Conservation (phyloP, 2,113 vertebrate species). For the Perca flavescens region DNA sequence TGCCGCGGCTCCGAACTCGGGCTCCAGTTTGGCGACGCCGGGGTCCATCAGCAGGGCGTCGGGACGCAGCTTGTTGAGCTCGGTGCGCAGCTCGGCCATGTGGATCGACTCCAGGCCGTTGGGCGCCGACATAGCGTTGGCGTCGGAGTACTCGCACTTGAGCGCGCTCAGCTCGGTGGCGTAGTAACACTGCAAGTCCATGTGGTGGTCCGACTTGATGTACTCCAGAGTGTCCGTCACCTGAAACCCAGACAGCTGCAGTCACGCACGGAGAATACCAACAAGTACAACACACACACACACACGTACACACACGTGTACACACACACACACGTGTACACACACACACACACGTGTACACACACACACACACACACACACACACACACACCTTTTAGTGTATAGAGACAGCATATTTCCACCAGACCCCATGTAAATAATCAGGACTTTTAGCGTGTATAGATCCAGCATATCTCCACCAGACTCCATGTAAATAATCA, state of each 20-base stretch:
- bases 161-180: slow-evolving; percentile 76
- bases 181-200: slow-evolving; percentile 86
- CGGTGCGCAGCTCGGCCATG: slow-evolving; percentile 86
- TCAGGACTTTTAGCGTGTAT: no score
- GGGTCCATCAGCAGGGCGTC: slow-evolving; percentile 76
- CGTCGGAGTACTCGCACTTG: slow-evolving; percentile 76
- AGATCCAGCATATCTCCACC: no score
- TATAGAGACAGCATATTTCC: no score
- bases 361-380: no score
- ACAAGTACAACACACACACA: no score
- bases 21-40: slow-evolving; percentile 75
- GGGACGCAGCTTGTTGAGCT: slow-evolving; percentile 86
- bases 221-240: slow-evolving; percentile 86
- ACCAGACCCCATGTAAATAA: no score
- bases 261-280: no score
- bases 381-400: no score
- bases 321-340: no score
- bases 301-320: no score
- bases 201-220: slow-evolving; percentile 85
- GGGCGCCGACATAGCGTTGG: slow-evolving; percentile 65
- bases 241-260: slow-evolving; percentile 42
- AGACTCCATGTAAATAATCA: no score
- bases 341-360: no score
- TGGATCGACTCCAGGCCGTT: slow-evolving; percentile 87
- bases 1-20: slow-evolving; percentile 65